Percentiles rank a stretch among this genome's conserved stretches.
These are phyloP conservation scores for Macrosteles quadrilineatus DNA, from an alignment of 1,140 invertebrate species.

Conservation along the genomic window DNA sequence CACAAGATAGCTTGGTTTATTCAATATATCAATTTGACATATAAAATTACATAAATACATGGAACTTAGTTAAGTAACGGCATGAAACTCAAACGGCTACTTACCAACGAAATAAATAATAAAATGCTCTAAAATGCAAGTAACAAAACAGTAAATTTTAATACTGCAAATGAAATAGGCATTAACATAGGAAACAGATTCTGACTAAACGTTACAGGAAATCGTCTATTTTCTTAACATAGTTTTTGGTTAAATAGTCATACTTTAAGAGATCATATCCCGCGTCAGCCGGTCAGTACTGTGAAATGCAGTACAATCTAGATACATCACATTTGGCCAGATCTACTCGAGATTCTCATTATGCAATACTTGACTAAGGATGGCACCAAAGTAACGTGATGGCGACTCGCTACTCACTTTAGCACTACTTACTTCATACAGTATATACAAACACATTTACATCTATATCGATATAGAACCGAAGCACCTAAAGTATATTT, in stretches of 20 bases:
- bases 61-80: background rate
- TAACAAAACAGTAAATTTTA: background rate
- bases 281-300: background rate
- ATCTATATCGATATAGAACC: background rate
- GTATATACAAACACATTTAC: background rate
- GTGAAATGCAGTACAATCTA: background rate
- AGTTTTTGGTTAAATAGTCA: conserved; percentile 18
- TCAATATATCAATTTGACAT: no score
- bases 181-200: conserved; percentile 13
- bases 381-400: background rate
- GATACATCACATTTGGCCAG: background rate
- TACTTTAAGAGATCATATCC: background rate
- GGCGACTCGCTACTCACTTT: background rate
- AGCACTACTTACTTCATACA: background rate
- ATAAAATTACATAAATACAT: no score
- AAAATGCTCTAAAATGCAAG: conserved; percentile 18
- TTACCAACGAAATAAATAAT: conserved; percentile 17
- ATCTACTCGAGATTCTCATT: background rate
- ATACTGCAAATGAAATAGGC: background rate
- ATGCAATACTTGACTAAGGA: background rate
- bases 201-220: background rate
- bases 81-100: background rate
- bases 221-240: conserved; percentile 4
- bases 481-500: conserved; percentile 15
- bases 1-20: no score